Base-by-base conservation (phyloP, 53 echinoderm and acorn worm genomes). In the Actinopyga echinites region DNA sequence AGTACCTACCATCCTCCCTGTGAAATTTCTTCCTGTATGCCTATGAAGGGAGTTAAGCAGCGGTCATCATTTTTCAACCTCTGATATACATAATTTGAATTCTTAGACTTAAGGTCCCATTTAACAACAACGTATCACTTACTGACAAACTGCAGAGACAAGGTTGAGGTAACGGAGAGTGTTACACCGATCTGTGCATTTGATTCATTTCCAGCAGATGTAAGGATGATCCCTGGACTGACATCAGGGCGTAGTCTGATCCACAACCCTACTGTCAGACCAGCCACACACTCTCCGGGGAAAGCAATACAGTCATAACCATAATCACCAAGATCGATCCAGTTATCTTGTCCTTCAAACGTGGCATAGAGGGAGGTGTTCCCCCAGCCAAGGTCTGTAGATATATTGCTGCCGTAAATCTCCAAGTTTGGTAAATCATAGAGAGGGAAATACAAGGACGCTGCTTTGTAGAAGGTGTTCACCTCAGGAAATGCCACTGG, bases 261-360 rank as follows among this genome's bases (percentile, higher is more conserved):
- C 95, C 95, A 95, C 33, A 95, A 53, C 24, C 87, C 83, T 30
- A 92, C 44, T 6, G 92, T 79, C 30, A 95, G 59, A 0, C 95
- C 95, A 20, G 85, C 79, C 20, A 79, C 61, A 25, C 95, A 95
- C 53, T 37, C 20, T 19, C 36, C 44, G 0, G 95, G 95, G 7
- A 82, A 69, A 49, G 87, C 86, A 52, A 92, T 75, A 69, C 95
- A 95, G 23, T 87, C 68, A 20, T 81, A 28, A 23, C 73, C 78
- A 54, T 85, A 86, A 64, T 91, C 83, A 1, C 73, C 90, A 26
- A 95, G 58, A 61, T 83, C 65, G 56, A 90, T 56, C 79, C 83
- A 90, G 54, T 89, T 83, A 80, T 86, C 80, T 20, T 38, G 57
- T 5, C 85, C 73, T 6, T 60, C 75, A 24, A 95, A 82, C 31